Evolutionary conservation across 2,797 vertebrate genomes (phyloP), one percentile per base, ranked within the genome.

Genomic region (Falco peregrinus): DNA sequence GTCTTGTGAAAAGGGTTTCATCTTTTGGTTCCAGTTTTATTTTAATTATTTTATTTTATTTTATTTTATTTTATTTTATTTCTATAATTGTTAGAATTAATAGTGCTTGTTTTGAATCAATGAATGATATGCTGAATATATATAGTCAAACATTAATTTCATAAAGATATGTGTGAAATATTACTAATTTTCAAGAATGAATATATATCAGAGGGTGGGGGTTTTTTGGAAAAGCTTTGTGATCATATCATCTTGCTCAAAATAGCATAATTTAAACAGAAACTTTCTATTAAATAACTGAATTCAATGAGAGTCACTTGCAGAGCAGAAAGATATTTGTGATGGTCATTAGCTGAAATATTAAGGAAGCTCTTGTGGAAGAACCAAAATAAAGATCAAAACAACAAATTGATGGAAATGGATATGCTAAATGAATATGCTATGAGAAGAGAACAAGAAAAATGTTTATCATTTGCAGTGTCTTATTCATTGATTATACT

Each of bases 1-100:
- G 0, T 0, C 9, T 71, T 53, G 8, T 65, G 45, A 9, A 57
- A 19, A 83, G 68, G 16, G 63, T 61, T 37, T 81, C 3, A 26
- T n/a, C 9, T 37, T 59, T 60, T 54, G 3, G 7, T 75, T 48
- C 2, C 24, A 28, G 6, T 39, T 89, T 73, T 65, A 1, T 60
- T 91, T 60, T 47, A 51, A 43, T 65, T 82, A 21, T 28, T 41
- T 65, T 82, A 21, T 28, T 41, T 41, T 41, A 41, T 39, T 89
- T 73, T 41, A 41, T 39, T 89, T 73, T 67, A 1, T 60, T 91
- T 60, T 35, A 35, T 35, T 35, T 35, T 35, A 35, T 35, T 35
- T 35, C 19, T 60, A 18, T 45, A 18, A 70, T 2, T 56, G 43
- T 4, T 35, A 48, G 11, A 59, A 41, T 69, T 74, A 75, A 26